A percentile compares a stretch with the other conserved stretches of the same genome.
Conservation (phyloP, 2,797 vertebrate genomes). For the Remorina albescens region DNA sequence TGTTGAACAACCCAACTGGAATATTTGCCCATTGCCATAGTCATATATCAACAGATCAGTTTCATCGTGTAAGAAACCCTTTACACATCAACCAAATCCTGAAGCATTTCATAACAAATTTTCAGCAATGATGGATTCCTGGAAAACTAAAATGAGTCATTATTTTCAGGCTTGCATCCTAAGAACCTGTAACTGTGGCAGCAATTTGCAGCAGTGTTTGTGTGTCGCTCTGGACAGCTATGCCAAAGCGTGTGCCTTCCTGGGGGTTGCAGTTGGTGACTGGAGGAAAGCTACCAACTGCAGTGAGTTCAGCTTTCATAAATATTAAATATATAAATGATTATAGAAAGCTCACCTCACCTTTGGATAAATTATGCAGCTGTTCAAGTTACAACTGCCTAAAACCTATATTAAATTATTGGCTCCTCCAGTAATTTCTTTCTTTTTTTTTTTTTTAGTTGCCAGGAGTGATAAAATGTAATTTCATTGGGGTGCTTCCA, state of each 20-base stretch:
- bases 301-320: slow-evolving; percentile 66
- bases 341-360: no score
- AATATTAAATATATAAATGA: background rate
- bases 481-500: background rate
- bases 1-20: slow-evolving; percentile 71
- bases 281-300: slow-evolving; percentile 79
- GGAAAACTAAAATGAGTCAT: background rate
- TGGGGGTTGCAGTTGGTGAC: slow-evolving; percentile 70
- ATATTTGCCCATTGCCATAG: slow-evolving; percentile 83
- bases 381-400: background rate
- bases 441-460: background rate
- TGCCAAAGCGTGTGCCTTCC: slow-evolving; percentile 78
- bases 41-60: slow-evolving; percentile 73
- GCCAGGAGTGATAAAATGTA: background rate
- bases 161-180: slow-evolving; percentile 75
- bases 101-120: background rate
- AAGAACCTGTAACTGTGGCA: slow-evolving; percentile 73
- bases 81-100: background rate
- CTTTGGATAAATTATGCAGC: background rate
- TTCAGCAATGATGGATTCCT: background rate
- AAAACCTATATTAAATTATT: background rate
- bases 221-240: slow-evolving; percentile 80
- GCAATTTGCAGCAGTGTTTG: slow-evolving; percentile 55
- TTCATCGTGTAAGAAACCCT: slow-evolving; percentile 58
- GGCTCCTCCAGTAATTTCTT: background rate